Evolutionary conservation across 2,797 vertebrate species (phyloP), one percentile per base, ranked within the genome.

Genomic region (Gorsachius magnificus): DNA sequence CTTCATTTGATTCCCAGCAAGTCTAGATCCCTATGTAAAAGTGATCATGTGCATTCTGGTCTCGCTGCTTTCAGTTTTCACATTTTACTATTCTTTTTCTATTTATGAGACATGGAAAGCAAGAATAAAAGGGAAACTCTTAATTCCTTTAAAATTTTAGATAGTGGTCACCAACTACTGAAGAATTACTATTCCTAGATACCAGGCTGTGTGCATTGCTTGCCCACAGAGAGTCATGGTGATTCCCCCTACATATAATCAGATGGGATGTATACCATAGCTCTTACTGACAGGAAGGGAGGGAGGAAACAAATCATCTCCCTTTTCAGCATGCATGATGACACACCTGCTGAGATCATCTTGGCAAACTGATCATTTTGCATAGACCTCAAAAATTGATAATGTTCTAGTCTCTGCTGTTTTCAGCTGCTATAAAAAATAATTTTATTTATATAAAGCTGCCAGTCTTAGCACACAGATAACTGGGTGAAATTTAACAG

Each of bases 291-390:
- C 81, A 80, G 58, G 57, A 84, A 60, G 53, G 56, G 51, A 89
- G 26, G 46, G 35, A 87, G 33, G 36, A 78, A 83, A 89, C 50
- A 93, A 89, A 83, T 79, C 50, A 45, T 65, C 54, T 61, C 56
- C 31, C 43, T 74, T 82, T 93, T 65, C 58, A 93, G 58, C 64
- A 65, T 48, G 46, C 35, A 21, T 21, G 77, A 66, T 71, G 79
- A 88, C 76, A 91, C 69, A 91, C 93, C 79, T 96, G 89, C 91
- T 83, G 71, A 86, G 95, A 94, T 81, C 82, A 95, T 69, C 93
- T 87, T 9, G 65, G 72, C 65, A 69, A 87, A 65, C 46, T 72
- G 78, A 89, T 87, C 60, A 91, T 76, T 93, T 91, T 76, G 35
- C 57, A 75, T 2, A 83, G 75, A 64, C 75, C 75, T 68, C 53